phyloP scores from a whole-genome alignment of 2,888 invertebrate species.

The Orthosia incerta region DNA sequence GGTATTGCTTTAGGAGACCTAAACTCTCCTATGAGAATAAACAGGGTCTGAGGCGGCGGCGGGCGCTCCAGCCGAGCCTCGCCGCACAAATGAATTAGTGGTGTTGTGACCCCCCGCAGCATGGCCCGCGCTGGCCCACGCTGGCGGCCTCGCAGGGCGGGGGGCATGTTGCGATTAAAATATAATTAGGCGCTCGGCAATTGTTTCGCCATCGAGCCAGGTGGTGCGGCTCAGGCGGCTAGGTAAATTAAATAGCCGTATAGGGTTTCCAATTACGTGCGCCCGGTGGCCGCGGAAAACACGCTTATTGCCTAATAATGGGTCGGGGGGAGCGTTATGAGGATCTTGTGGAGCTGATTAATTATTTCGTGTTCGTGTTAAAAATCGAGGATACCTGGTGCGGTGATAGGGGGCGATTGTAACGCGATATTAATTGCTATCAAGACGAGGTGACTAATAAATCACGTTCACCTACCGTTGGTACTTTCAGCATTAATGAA shows the following conservation, averaged over 20 bases:
- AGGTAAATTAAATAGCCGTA: slow-evolving; percentile 90
- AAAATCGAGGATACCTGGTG: slow-evolving; percentile 71
- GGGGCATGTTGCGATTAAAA: slow-evolving; percentile 89
- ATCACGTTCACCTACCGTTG: slow-evolving; percentile 84
- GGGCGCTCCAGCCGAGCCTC: slow-evolving; percentile 78
- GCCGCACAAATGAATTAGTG: slow-evolving; percentile 89
- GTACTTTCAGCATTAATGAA: slow-evolving; percentile 87
- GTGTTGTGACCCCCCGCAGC: slow-evolving; percentile 74
- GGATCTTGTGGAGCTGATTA: slow-evolving; percentile 83
- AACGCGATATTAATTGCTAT: slow-evolving; percentile 87
- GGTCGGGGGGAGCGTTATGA: slow-evolving; percentile 79
- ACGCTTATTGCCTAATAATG: slow-evolving; percentile 88
- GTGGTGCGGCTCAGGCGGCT: slow-evolving; percentile 83
- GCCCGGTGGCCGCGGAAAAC: slow-evolving; percentile 81
- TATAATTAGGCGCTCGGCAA: slow-evolving; percentile 90
- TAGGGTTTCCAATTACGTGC: slow-evolving; percentile 87
- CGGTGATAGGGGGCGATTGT: slow-evolving; percentile 66
- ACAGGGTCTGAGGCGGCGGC: slow-evolving; percentile 78
- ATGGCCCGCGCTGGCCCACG: slow-evolving; percentile 60
- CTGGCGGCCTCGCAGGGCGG: slow-evolving; percentile 71
- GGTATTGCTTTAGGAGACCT: slow-evolving; percentile 89
- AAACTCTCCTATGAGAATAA: slow-evolving; percentile 90
- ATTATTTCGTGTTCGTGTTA: slow-evolving; percentile 78
- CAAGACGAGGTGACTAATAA: slow-evolving; percentile 84
- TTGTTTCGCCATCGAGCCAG: slow-evolving; percentile 90